phyloP scores from a whole-genome alignment of 2,113 vertebrate species.

The Helogale parvula region DNA sequence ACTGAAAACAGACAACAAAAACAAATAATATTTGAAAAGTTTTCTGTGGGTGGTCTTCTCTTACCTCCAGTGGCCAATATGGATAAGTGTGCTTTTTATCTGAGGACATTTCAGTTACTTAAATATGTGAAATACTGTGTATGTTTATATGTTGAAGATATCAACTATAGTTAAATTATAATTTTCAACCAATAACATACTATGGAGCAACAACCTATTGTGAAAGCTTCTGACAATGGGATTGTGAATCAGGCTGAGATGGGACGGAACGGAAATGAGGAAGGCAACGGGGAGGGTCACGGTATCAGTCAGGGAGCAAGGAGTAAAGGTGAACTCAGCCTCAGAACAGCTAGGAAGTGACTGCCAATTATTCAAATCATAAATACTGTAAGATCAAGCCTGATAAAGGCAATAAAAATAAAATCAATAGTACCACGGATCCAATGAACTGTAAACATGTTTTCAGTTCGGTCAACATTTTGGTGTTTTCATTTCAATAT shows the following conservation, averaged over 20 bases:
- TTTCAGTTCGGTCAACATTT: constrained; percentile 12
- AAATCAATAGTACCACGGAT: not conserved
- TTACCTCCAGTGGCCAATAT: not conserved
- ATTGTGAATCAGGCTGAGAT: not conserved
- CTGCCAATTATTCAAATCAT: not conserved
- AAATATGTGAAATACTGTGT: constrained; percentile 26
- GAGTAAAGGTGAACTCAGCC: not conserved
- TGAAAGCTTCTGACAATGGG: not conserved
- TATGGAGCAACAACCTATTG: not conserved
- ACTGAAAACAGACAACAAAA: constrained; percentile 25
- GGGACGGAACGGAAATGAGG: not conserved
- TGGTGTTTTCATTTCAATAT: constrained; percentile 35
- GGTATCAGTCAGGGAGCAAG: not conserved
- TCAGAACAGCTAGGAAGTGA: not conserved
- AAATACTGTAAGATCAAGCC: not conserved
- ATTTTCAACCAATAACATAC: not conserved
- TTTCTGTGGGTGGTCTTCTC: not conserved
- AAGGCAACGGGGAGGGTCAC: not conserved
- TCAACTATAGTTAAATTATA: not conserved
- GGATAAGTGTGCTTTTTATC: not conserved
- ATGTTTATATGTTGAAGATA: not conserved
- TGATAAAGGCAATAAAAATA: not conserved
- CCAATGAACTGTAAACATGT: not conserved
- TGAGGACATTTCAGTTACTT: not conserved
- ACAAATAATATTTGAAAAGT: not conserved